phyloP scores from a whole-genome alignment of 2,888 invertebrate species.

The Mayetiola destructor region DNA sequence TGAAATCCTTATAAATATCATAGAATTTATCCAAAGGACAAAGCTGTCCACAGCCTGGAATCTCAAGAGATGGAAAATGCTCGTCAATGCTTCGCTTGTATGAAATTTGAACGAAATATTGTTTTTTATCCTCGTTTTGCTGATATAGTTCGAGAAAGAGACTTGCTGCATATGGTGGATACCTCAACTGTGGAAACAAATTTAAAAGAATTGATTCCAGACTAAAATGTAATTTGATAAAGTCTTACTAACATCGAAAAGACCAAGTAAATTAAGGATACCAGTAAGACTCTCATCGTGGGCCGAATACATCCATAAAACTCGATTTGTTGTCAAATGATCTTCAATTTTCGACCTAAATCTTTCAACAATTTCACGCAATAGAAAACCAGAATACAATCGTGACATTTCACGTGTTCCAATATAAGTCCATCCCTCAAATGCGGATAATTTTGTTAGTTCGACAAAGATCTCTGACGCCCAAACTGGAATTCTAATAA shows the following conservation, averaged over 20 bases:
- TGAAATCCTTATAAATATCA: conserved; percentile 43
- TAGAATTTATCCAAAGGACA: conserved; percentile 49
- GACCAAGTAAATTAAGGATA: conserved; percentile 50
- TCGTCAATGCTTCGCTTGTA: conserved; percentile 52
- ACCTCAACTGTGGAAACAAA: neutral
- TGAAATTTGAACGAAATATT: conserved; percentile 38
- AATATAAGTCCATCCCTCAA: conserved; percentile 49
- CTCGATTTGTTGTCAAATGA: conserved; percentile 38
- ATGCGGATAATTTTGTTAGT: too few relatives aligned
- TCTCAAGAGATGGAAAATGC: conserved; percentile 39
- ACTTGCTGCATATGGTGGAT: conserved; percentile 52
- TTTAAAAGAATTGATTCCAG: neutral
- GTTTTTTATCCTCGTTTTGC: conserved; percentile 29
- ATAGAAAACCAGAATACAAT: conserved; percentile 47
- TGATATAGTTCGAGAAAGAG: conserved; percentile 54
- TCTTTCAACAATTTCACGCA: conserved; percentile 51
- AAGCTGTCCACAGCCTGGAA: conserved; percentile 48
- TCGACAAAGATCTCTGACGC: conserved; percentile 49
- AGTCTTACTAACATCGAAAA: neutral
- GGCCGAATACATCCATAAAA: conserved; percentile 58
- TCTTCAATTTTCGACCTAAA: conserved; percentile 39
- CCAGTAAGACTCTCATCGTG: conserved; percentile 71
- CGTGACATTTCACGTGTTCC: conserved; percentile 44
- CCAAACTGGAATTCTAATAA: conserved; percentile 51
- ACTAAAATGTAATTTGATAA: neutral